Evolutionary conservation across 1,140 invertebrate genomes (phyloP).

Genomic region (Drosophila sturtevanti): DNA sequence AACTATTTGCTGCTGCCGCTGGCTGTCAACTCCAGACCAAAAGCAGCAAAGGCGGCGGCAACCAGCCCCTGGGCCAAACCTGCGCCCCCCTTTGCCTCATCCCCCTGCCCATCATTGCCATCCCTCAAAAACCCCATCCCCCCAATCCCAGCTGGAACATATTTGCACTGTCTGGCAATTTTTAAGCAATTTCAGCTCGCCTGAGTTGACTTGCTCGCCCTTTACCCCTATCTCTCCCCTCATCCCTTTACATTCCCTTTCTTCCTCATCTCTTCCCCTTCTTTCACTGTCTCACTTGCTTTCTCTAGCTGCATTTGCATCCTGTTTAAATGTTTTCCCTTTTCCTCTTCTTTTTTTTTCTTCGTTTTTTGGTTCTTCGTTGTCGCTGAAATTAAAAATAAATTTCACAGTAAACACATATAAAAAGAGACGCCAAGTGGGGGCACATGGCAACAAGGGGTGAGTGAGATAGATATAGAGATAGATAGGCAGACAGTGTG

Average conservation of each 20-base stretch:
- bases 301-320: slow-evolving; percentile 51
- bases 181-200: slow-evolving; percentile 76
- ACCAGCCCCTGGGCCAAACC: slow-evolving; percentile 18
- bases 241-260: background rate
- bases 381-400: slow-evolving; percentile 77
- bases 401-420: slow-evolving; percentile 80
- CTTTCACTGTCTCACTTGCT: background rate
- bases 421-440: slow-evolving; percentile 62
- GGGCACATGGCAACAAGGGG: background rate
- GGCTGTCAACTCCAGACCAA: slow-evolving; percentile 58
- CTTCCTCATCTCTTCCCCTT: background rate
- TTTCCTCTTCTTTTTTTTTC: slow-evolving; percentile 14
- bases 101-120: slow-evolving; percentile 7
- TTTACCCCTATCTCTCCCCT: slow-evolving; percentile 31
- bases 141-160: slow-evolving; percentile 53
- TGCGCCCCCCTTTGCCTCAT: background rate
- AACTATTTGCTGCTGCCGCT: slow-evolving; percentile 76
- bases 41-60: slow-evolving; percentile 2
- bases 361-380: slow-evolving; percentile 30
- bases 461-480: background rate
- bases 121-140: background rate
- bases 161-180: slow-evolving; percentile 80
- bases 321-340: slow-evolving; percentile 76
- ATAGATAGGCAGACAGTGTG: background rate
- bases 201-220: slow-evolving; percentile 59